phyloP scores from a whole-genome alignment of 35 echinoderm and acorn worm species.

The Eucidaris tribuloides region DNA sequence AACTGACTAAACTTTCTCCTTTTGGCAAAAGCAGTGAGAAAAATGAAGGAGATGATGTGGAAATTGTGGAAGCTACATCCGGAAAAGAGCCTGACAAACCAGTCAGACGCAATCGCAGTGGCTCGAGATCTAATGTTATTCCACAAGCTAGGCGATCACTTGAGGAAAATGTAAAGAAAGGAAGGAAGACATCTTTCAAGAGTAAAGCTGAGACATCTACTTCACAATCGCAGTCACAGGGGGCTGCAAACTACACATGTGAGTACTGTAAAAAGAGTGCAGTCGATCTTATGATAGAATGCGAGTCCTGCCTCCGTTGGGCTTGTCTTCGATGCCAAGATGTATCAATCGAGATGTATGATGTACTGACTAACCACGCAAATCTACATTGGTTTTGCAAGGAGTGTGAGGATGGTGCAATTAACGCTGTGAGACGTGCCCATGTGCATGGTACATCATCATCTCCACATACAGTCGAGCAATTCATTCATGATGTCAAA shows the following conservation, averaged over 20 bases:
- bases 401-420: conserved; percentile 7
- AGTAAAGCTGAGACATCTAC: neutral
- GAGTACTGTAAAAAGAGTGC: conserved; percentile 13
- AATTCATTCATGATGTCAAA: conserved; percentile 14
- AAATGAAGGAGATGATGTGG: neutral
- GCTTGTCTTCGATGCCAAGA: conserved; percentile 16
- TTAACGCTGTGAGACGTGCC: neutral
- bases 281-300: conserved; percentile 20
- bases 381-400: conserved; percentile 12
- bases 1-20: neutral
- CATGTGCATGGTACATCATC: neutral
- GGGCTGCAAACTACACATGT: neutral
- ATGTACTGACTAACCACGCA: neutral
- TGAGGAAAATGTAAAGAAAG: neutral
- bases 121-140: too few relatives aligned
- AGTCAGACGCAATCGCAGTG: neutral
- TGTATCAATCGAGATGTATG: conserved; percentile 19
- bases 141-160: neutral
- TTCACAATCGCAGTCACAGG: too few relatives aligned
- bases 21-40: neutral
- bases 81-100: neutral
- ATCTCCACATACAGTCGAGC: neutral
- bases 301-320: conserved; percentile 22
- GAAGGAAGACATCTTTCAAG: neutral
- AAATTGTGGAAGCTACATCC: neutral